Conservation (phyloP, 2,113 vertebrate species). For the Psittacula cyanocephala region DNA sequence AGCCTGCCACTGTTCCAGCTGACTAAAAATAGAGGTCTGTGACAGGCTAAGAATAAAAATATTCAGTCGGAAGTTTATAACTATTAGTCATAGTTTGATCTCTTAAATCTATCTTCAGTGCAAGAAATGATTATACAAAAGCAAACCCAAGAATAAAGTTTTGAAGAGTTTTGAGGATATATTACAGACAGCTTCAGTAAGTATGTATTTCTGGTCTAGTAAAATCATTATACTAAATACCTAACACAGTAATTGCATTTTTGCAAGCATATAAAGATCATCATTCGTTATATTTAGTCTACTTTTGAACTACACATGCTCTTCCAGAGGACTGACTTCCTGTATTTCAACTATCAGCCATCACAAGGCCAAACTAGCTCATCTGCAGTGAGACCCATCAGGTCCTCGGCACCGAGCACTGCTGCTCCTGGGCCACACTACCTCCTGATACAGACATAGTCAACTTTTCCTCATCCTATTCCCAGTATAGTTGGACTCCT, state of each 20-base stretch:
- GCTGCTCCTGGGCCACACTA: neutral
- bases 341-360: neutral
- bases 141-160: neutral
- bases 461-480: neutral
- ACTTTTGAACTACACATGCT: neutral
- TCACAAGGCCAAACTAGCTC: neutral
- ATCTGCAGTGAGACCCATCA: neutral
- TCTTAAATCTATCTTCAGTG: neutral
- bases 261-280: neutral
- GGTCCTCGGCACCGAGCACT: neutral
- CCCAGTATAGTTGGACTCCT: neutral
- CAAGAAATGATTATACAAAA: neutral
- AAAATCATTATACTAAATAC: neutral
- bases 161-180: neutral
- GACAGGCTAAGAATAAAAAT: conserved; percentile 4
- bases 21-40: conserved; percentile 13
- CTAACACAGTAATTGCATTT: neutral
- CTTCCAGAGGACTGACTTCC: neutral
- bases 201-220: neutral
- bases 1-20: neutral
- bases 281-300: neutral
- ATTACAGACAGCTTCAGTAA: neutral
- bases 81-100: neutral
- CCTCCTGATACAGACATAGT: neutral
- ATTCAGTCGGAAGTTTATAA: neutral